Percentiles rank a stretch among this genome's conserved stretches.
Evolutionary conservation across 2,888 invertebrate species (phyloP).

Genomic region (Lacanobia wlatinum): DNA sequence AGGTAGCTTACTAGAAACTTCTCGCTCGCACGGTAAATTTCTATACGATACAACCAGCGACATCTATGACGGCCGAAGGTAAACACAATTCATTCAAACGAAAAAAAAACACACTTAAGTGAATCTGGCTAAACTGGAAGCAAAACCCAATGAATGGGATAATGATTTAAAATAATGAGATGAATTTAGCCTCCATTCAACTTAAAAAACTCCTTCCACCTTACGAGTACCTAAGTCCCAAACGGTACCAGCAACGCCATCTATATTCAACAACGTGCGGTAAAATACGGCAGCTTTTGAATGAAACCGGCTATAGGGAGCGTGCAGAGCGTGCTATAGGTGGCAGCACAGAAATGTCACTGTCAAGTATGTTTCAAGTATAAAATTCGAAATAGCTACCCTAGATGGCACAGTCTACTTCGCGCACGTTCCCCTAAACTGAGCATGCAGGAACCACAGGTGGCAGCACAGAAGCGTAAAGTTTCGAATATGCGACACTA

Average conservation of each 20-base stretch:
- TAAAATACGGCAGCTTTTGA: neutral
- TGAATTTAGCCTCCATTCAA: neutral
- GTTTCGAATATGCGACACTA: too few relatives aligned
- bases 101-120: neutral
- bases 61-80: constrained; percentile 1
- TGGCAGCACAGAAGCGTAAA: too few relatives aligned
- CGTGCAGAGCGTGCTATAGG: too few relatives aligned
- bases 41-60: neutral
- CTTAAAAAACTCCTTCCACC: neutral
- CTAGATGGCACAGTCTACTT: too few relatives aligned
- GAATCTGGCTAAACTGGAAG: neutral
- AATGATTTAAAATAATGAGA: neutral
- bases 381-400: too few relatives aligned
- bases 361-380: too few relatives aligned
- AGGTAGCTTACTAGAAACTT: neutral
- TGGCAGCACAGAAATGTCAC: too few relatives aligned
- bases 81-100: neutral
- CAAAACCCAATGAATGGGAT: neutral
- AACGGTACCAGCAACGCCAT: constrained; percentile 7
- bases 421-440: too few relatives aligned
- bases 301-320: too few relatives aligned
- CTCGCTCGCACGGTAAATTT: neutral
- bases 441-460: too few relatives aligned
- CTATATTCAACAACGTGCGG: neutral
- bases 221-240: neutral